phyloP scores from a whole-genome alignment of 2,113 vertebrate genomes.

The Casuarius casuarius region DNA sequence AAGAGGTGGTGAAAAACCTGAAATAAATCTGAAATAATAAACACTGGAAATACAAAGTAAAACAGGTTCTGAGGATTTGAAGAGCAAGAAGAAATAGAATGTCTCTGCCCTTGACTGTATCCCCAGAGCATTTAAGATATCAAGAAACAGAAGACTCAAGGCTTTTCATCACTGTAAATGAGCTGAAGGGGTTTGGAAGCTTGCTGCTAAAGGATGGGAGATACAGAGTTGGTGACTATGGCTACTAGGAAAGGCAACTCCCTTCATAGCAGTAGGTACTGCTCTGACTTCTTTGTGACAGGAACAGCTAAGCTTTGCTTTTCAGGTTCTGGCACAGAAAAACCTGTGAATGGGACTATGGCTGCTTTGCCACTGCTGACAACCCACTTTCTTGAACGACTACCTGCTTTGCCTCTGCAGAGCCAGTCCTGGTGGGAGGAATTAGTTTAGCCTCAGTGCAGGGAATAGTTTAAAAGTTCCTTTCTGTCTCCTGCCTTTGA shows the following conservation, averaged over 20 bases:
- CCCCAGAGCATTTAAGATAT: neutral
- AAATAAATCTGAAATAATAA: neutral
- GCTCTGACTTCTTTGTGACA: neutral
- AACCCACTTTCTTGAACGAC: constrained; percentile 1
- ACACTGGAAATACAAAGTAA: neutral
- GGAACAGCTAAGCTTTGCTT: neutral
- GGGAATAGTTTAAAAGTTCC: constrained; percentile 24
- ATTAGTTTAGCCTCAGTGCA: neutral
- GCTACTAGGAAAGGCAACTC: neutral
- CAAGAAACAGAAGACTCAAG: neutral
- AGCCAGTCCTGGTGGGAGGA: neutral
- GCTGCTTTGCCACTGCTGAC: constrained; percentile 6
- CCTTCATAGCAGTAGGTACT: neutral
- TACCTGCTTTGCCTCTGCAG: neutral
- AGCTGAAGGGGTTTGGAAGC: neutral
- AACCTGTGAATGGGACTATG: constrained; percentile 20
- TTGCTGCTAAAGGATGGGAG: neutral
- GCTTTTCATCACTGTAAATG: neutral
- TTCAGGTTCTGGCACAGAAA: constrained; percentile 1
- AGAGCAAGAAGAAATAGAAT: neutral
- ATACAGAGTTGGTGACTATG: neutral
- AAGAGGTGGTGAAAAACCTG: neutral
- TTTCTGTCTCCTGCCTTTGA: constrained; percentile 30
- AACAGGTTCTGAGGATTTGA: neutral
- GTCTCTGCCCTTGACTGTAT: neutral